A percentile compares a stretch with the other conserved stretches of the same genome.
Evolutionary conservation across 2,797 vertebrate species (phyloP).

Genomic region (Thaleichthys pacificus): DNA sequence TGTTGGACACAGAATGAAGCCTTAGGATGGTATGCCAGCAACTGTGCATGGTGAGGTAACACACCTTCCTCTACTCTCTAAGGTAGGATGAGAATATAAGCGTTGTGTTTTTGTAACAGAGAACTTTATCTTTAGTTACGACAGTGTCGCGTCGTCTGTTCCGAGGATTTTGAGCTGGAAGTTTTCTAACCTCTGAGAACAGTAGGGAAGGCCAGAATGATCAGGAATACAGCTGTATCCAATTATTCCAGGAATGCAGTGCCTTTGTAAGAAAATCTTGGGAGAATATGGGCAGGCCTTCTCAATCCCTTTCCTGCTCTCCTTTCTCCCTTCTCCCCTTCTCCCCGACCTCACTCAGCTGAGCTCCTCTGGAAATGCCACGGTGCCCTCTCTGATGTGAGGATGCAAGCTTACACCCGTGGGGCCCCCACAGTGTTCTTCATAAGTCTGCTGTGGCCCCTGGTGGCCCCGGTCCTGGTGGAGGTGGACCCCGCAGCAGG

Average conservation of each 20-base stretch:
- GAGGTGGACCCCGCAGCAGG: slow-evolving; percentile 73
- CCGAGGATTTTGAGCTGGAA: not conserved
- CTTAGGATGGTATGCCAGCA: not conserved
- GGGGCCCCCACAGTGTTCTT: slow-evolving; percentile 97
- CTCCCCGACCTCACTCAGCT: slow-evolving; percentile 46
- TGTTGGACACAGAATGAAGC: not conserved
- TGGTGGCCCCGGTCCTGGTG: slow-evolving; percentile 60
- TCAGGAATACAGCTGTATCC: slow-evolving; percentile 70
- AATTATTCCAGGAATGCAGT: slow-evolving; percentile 73
- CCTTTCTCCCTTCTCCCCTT: slow-evolving; percentile 32
- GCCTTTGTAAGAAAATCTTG: slow-evolving; percentile 51
- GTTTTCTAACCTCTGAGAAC: slow-evolving; percentile 36
- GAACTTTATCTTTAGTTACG: not conserved
- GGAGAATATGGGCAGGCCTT: slow-evolving; percentile 52
- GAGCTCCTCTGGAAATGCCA: slow-evolving; percentile 82
- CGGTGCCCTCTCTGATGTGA: slow-evolving; percentile 85
- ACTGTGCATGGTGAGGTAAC: not conserved
- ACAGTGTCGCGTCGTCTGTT: not conserved
- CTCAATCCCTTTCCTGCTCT: slow-evolving; percentile 44
- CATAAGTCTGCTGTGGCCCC: slow-evolving; percentile 83
- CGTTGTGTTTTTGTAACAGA: not conserved
- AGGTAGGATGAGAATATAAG: not conserved
- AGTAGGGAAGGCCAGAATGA: slow-evolving; percentile 55
- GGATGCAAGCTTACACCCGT: slow-evolving; percentile 94
- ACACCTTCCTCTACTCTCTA: not conserved